phyloP scores from a whole-genome alignment of 2,888 invertebrate genomes.

The Muschampia plurimacula region DNA sequence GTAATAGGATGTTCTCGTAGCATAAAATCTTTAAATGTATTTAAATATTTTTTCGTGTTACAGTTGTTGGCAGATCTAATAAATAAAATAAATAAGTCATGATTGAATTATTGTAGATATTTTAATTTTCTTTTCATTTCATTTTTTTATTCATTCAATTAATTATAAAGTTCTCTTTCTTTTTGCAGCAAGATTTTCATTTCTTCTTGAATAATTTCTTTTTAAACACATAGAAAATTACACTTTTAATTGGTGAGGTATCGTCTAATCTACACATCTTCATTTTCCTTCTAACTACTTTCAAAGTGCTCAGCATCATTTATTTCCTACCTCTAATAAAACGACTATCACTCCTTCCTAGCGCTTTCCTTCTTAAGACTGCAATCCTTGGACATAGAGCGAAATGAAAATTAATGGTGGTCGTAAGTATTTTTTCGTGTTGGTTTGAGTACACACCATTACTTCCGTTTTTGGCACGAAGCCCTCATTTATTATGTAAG shows the following conservation, averaged over 20 bases:
- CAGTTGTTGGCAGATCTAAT: too few species aligned
- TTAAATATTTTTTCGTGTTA: too few species aligned
- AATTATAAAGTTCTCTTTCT: too few species aligned
- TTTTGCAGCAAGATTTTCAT: too few species aligned
- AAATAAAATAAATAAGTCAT: too few species aligned
- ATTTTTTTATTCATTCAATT: too few species aligned
- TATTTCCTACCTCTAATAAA: constrained; percentile 40
- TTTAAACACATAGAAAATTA: neutral
- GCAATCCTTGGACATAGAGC: constrained; percentile 74
- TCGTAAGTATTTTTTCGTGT: constrained; percentile 84
- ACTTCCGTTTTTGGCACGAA: constrained; percentile 78
- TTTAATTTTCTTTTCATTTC: too few species aligned
- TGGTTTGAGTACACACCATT: constrained; percentile 83
- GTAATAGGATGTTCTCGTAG: too few species aligned
- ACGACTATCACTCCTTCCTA: constrained; percentile 42
- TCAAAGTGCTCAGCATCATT: constrained; percentile 25
- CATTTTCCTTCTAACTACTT: constrained; percentile 1
- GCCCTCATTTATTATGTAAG: constrained; percentile 82
- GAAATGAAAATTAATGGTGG: constrained; percentile 84
- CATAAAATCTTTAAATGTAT: too few species aligned
- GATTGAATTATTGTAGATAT: too few species aligned
- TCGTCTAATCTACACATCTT: neutral
- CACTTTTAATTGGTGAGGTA: neutral
- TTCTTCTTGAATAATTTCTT: too few species aligned
- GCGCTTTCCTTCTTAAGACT: constrained; percentile 64